A percentile compares a stretch with the other conserved stretches of the same genome.
Conservation (phyloP, 2,888 invertebrate species). For the Xestia rhomboidea region DNA sequence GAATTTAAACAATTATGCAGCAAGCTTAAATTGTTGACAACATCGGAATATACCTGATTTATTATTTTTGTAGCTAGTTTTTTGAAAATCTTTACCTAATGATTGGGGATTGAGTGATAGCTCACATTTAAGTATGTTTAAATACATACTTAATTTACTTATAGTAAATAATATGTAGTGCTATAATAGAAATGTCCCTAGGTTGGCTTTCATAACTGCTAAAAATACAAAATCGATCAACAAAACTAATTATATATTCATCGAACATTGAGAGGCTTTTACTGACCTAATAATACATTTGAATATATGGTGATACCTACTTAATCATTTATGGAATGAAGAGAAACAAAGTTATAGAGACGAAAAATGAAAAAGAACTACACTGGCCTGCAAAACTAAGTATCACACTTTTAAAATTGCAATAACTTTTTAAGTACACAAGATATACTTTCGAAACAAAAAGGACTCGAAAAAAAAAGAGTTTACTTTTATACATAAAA, state of each 20-base stretch:
- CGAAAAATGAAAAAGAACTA: neutral
- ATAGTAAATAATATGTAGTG: neutral
- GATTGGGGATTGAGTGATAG: neutral
- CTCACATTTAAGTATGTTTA: neutral
- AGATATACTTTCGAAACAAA: no score
- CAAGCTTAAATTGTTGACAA: neutral
- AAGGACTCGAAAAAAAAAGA: no score
- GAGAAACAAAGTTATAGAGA: neutral
- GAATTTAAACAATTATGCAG: neutral
- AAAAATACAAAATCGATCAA: constrained; percentile 11
- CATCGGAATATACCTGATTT: neutral
- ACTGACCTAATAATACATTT: constrained; percentile 38
- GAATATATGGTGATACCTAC: neutral
- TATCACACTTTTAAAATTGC: no score
- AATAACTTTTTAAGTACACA: no score
- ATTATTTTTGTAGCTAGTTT: neutral
- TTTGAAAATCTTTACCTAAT: neutral
- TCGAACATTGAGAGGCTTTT: constrained; percentile 28
- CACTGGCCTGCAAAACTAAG: no score
- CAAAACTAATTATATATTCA: constrained; percentile 47
- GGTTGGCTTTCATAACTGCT: neutral
- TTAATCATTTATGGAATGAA: neutral
- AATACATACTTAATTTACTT: neutral
- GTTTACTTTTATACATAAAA: no score
- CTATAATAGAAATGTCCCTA: neutral